Base-by-base conservation (phyloP, 2,797 vertebrate species). In the Poeciliopsis presidionis region DNA sequence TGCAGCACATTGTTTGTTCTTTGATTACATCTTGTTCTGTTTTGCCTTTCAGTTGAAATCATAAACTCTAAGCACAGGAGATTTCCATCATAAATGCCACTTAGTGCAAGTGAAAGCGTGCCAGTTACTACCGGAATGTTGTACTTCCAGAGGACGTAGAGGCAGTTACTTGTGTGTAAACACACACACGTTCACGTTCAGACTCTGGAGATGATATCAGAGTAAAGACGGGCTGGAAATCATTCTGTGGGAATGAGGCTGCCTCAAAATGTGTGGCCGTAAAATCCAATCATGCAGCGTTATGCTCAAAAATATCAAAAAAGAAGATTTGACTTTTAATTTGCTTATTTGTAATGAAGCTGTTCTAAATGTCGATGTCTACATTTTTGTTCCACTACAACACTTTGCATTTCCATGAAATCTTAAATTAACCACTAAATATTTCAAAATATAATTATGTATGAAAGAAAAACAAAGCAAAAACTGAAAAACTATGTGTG, bases 121-220 rank as follows among this genome's bases (percentile, higher is more conserved):
- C 71, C 47, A 46, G 18, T 47, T 76, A 43, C 70, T 79, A 47
- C 53, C 74, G 51, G 72, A 61, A 4, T 20, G 3, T 2, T 49
- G 18, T 18, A 51, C 18, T 80, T 84, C 75, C 61, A 83, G 2
- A 57, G 79, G 84, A 83, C 8, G 41, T n/a, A 0, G 14, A 65
- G 22, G 30, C 81, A 72, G 61, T 51, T 80, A 73, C 73, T 79
- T 51, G 8, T 51, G 5, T 55, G 9, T 33, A 78, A 65, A 71
- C 57, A 83, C 49, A 69, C 28, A 46, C 70, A 46, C n/a, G 45
- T 39, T 46, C 20, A 8, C 30, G 55, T 20, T 11, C 30, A 72
- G 41, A n/a, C 12, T 57, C 30, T 81, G 16, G 41, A 74, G 78
- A 82, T 85, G 4, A 13, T 57, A 74, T 72, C 47, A 41, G 28